Base-by-base conservation (phyloP, 2,797 vertebrate species). In the Darevskia mixta region DNA sequence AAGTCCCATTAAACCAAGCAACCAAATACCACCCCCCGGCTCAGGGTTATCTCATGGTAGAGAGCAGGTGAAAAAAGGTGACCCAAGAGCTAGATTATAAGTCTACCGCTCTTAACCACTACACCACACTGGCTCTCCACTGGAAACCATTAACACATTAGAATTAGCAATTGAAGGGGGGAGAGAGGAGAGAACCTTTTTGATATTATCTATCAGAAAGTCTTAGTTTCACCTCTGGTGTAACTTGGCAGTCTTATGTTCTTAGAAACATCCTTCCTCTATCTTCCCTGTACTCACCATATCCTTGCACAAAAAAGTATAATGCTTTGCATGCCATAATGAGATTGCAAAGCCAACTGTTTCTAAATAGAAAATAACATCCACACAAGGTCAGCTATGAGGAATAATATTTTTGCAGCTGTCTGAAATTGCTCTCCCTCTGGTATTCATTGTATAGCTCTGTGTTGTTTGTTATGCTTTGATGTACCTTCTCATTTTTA, bases 111-210 rank as follows among this genome's bases (percentile, higher is more conserved):
- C 35, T 35, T 35, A 35, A 35, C 35, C 35, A 35, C 35, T 35
- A 35, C 35, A 35, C 35, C 35, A 35, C 35, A 35, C 35, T 35
- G 35, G 35, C 35, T 35, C 35, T 35, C 35, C 41, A 86, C 76
- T 58, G 71, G 69, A 93, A 95, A 90, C 85, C 66, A 87, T 91
- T 95, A 94, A 91, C 92, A 92, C 92, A 5, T 78, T 83, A 85
- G 23, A 91, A 87, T 87, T 87, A 94, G 66, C 77, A 85, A 95
- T 94, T 83, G 86, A 88, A 95, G 92, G 17, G 58, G 18, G 18
- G 58, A 5, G 7, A 13, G 4, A 23, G 10, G 6, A 8, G 4
- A 11, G 18, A 25, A 87, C 2, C 83, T 76, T 86, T 87, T 92
- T 92, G 91, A 76, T n/a, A 32, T 32, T 86, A 45, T 67, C 83